Conservation (phyloP, 2,888 invertebrate genomes). For the Kuschelorhynchus macadamiae region DNA sequence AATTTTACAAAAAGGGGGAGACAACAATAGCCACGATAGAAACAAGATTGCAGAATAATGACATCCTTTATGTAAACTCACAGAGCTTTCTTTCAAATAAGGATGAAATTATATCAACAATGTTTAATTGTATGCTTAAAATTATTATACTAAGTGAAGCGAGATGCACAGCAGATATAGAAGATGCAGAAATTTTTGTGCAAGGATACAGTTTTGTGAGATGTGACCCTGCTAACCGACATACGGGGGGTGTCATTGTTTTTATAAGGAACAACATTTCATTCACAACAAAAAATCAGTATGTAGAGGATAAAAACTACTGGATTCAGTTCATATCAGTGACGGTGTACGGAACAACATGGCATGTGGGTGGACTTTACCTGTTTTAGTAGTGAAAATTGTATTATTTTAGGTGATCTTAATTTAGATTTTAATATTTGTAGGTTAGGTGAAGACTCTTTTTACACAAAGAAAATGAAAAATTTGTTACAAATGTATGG, state of each 20-base stretch:
- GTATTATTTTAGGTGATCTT: too few relatives aligned
- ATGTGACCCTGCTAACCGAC: neutral
- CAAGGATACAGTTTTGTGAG: constrained; percentile 1
- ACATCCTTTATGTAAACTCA: neutral
- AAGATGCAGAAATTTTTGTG: constrained; percentile 3
- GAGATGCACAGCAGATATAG: neutral
- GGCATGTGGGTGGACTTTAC: too few relatives aligned
- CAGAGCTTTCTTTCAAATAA: neutral
- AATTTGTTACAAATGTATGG: too few relatives aligned
- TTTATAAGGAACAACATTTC: too few relatives aligned
- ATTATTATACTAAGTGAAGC: constrained; percentile 4
- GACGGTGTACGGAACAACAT: too few relatives aligned
- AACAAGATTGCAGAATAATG: neutral
- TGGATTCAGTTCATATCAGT: too few relatives aligned
- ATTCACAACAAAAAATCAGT: too few relatives aligned
- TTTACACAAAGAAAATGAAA: too few relatives aligned
- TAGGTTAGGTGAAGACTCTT: too few relatives aligned
- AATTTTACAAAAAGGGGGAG: neutral
- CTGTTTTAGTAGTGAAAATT: too few relatives aligned
- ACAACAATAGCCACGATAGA: neutral
- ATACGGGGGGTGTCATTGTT: neutral
- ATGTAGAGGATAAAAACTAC: too few relatives aligned
- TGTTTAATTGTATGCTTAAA: neutral
- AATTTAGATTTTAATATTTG: too few relatives aligned
- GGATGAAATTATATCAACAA: constrained; percentile 1